Evolutionary conservation across 2,113 vertebrate species (phyloP).

Genomic region (Lepidothrix coronata): DNA sequence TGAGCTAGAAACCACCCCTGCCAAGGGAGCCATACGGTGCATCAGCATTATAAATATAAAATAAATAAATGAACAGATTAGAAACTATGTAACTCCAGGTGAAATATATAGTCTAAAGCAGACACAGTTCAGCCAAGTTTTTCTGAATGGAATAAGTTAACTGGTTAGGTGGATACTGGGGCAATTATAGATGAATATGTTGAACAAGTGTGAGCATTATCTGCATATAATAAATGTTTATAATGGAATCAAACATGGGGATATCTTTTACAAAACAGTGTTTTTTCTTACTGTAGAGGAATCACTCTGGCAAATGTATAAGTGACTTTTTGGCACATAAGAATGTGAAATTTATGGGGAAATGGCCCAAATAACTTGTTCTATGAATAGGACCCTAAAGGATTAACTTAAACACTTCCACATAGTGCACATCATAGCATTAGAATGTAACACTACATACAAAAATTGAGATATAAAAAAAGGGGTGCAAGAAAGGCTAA

Average conservation of each 20-base stretch:
- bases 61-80: not conserved
- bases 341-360: slow-evolving; percentile 61
- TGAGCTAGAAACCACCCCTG: not conserved
- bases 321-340: slow-evolving; percentile 32
- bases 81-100: not conserved
- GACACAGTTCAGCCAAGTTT: not conserved
- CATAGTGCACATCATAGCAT: slow-evolving; percentile 59
- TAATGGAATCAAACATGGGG: not conserved
- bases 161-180: not conserved
- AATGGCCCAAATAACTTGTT: slow-evolving; percentile 63
- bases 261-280: not conserved
- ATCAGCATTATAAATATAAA: not conserved
- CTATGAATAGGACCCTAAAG: slow-evolving; percentile 60
- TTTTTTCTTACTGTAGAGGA: not conserved
- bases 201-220: slow-evolving; percentile 8
- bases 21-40: not conserved
- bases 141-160: not conserved
- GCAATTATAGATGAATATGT: not conserved
- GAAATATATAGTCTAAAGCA: not conserved
- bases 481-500: not conserved
- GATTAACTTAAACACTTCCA: slow-evolving; percentile 71
- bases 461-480: slow-evolving; percentile 43
- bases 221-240: not conserved
- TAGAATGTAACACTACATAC: slow-evolving; percentile 63
- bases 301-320: slow-evolving; percentile 1